A percentile compares a stretch with the other conserved stretches of the same genome.
Evolutionary conservation across 1,140 invertebrate species (phyloP).

Genomic region (Elymnias hypermnestra): DNA sequence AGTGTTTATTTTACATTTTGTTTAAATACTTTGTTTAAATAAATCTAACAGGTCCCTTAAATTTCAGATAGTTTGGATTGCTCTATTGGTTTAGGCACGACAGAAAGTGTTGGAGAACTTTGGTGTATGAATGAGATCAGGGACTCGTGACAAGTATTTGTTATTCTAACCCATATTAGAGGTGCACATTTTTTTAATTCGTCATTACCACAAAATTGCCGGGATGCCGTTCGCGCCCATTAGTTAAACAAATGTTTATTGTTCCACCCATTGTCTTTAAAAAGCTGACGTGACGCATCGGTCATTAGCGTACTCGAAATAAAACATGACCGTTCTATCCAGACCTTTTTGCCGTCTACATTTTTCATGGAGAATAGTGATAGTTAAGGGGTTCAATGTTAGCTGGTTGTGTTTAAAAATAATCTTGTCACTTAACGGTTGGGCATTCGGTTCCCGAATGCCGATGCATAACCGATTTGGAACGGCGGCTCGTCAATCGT

Average conservation of each 20-base stretch:
- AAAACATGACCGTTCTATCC: slow-evolving; percentile 24
- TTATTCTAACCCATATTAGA: too few species aligned
- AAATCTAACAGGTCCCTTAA: too few species aligned
- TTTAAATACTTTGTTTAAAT: too few species aligned
- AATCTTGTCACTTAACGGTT: slow-evolving; percentile 38
- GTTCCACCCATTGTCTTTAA: slow-evolving; percentile 26
- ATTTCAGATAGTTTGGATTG: too few species aligned
- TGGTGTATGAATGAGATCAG: too few species aligned
- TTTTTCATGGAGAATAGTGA: not conserved
- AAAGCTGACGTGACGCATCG: slow-evolving; percentile 35
- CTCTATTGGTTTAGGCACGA: too few species aligned
- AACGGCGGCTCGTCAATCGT: slow-evolving; percentile 35
- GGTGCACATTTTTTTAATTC: slow-evolving; percentile 11
- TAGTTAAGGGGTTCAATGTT: slow-evolving; percentile 15
- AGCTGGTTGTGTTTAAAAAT: slow-evolving; percentile 33
- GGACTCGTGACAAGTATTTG: too few species aligned
- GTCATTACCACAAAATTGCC: slow-evolving; percentile 12
- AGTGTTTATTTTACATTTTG: too few species aligned
- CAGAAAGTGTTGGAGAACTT: too few species aligned
- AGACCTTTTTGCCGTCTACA: slow-evolving; percentile 14
- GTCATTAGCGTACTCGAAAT: slow-evolving; percentile 43
- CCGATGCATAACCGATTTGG: slow-evolving; percentile 36
- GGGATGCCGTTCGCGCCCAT: slow-evolving; percentile 24
- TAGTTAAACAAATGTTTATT: slow-evolving; percentile 37
- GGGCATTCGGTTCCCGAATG: slow-evolving; percentile 38